A percentile compares a stretch with the other conserved stretches of the same genome.
These are phyloP conservation scores for Panagrolaimus sp. DNA, from an alignment of 1,140 invertebrate species.

Conservation along the genomic window DNA sequence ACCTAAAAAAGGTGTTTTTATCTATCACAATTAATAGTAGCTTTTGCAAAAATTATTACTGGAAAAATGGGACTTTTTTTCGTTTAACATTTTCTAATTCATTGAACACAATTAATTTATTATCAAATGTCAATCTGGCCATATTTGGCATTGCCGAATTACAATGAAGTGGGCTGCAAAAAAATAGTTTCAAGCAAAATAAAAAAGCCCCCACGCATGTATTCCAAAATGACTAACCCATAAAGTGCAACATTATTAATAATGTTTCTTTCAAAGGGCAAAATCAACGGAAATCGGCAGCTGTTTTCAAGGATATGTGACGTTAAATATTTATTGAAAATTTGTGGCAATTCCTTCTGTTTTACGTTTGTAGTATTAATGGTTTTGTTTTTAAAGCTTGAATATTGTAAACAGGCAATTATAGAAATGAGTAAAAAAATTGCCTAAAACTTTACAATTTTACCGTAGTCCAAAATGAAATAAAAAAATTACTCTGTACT, in stretches of 20 bases:
- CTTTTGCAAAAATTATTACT: constrained; percentile 6
- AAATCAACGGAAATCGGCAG: constrained; percentile 24
- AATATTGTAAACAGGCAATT: no score
- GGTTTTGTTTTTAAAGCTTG: no score
- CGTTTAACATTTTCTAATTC: constrained; percentile 16
- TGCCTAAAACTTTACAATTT: no score
- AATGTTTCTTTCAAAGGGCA: constrained; percentile 14
- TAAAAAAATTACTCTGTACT: no score
- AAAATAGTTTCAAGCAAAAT: neutral
- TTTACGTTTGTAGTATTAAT: no score
- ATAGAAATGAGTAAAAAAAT: no score
- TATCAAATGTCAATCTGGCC: constrained; percentile 13
- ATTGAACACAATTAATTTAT: constrained; percentile 19
- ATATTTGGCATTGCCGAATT: constrained; percentile 19
- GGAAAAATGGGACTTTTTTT: constrained; percentile 15
- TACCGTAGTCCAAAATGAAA: no score
- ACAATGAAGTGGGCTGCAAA: constrained; percentile 15
- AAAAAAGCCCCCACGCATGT: neutral
- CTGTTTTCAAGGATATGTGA: constrained; percentile 14
- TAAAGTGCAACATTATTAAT: constrained; percentile 15
- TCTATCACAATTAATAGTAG: neutral
- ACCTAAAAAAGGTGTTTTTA: constrained; percentile 10
- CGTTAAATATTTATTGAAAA: no score
- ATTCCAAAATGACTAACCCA: constrained; percentile 13
- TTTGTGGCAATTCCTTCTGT: no score